Evolutionary conservation across 1,140 invertebrate genomes (phyloP), one percentile per base, ranked within the genome.

Genomic region (Musca vetustissima): DNA sequence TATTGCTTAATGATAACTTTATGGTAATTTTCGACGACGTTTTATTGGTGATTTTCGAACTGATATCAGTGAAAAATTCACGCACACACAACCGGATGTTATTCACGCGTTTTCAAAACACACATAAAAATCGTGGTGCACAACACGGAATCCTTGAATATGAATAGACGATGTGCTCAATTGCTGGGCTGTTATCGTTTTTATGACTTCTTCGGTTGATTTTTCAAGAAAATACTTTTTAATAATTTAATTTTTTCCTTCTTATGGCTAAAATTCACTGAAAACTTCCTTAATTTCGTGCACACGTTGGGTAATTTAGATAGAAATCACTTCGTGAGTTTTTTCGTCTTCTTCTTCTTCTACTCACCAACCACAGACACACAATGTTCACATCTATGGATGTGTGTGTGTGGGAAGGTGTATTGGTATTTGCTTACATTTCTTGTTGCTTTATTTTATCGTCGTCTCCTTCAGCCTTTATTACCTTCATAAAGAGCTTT

Each of bases 381-480:
- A 43, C 36, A 43, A 43, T 43, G 36, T 43, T 43, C 36, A 13
- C 1, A 13, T 43, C 8, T 2, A 52, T 52, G 1, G 48, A 52
- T 52, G 49, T 52, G 13, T 4, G 17, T 52, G 21, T 52, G 49
- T 19, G n/a, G 17, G 17, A 9, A 22, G 17, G 3, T 4, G 48
- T 14, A 1, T 15, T 6, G 11, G 49, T 52, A 22, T 52, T 19
- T 9, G 49, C n/a, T 1, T 21, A 52, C 17, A 21, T 61, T 19
- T 61, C 57, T 61, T 61, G 57, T 61, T 61, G 57, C 57, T 61
- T 61, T 61, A 61, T 61, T 57, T 57, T 57, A 24, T 61, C 57
- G 15, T 61, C 19, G 36, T 61, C 36, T 61, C 36, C 57, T 61
- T 36, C 36, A 36, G 9, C 57, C 22, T 57, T 61, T 61, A 43